phyloP scores from a whole-genome alignment of 30 jellyfish, hydroid and myxozoan species.

The Hydractinia echinata region DNA sequence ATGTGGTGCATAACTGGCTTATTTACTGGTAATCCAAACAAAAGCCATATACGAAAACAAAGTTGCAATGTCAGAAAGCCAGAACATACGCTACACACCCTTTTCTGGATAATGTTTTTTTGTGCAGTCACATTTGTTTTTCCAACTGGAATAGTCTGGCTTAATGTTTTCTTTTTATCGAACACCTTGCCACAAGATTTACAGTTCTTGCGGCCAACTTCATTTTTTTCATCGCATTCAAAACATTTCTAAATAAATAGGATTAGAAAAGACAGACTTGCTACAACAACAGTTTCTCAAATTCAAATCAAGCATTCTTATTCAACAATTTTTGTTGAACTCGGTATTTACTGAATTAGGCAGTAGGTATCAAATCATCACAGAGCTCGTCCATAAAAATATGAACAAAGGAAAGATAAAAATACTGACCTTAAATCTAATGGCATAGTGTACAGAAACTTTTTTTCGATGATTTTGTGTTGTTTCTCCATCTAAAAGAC shows the following conservation, averaged over 20 bases:
- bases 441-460: background rate
- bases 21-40: too few relatives aligned
- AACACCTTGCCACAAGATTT: background rate
- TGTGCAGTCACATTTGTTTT: slow-evolving; percentile 6
- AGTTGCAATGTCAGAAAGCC: too few relatives aligned
- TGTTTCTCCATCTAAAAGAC: background rate
- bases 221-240: slow-evolving; percentile 2
- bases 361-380: too few relatives aligned
- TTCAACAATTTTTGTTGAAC: too few relatives aligned
- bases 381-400: background rate
- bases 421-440: background rate
- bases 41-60: too few relatives aligned
- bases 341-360: too few relatives aligned
- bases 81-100: background rate
- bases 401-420: background rate
- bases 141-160: background rate
- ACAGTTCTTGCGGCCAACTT: slow-evolving; percentile 7
- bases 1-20: too few relatives aligned
- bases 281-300: background rate
- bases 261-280: background rate
- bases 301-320: background rate
- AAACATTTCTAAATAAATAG: background rate
- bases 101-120: background rate
- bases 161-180: background rate
- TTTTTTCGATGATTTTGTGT: background rate